These are phyloP conservation scores for Sceloporus undulatus DNA, from an alignment of 2,113 vertebrate species.

Conservation along the genomic window DNA sequence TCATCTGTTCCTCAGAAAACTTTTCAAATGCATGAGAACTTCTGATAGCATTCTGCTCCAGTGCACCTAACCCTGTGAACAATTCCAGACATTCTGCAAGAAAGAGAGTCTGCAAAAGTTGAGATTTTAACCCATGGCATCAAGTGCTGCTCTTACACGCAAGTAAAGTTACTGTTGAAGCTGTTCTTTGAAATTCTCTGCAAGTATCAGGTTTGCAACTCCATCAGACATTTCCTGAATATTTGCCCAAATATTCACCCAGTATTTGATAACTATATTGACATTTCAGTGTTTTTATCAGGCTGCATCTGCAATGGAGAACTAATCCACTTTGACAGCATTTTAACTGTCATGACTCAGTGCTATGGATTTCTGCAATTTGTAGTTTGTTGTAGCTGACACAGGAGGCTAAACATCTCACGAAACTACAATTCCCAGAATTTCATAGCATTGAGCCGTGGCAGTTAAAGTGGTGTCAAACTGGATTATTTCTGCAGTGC, in stretches of 20 bases:
- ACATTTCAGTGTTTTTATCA: neutral
- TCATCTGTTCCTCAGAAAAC: constrained; percentile 84
- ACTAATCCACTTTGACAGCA: no score
- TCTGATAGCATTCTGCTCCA: constrained; percentile 62
- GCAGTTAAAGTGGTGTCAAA: no score
- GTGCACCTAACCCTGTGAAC: constrained; percentile 31
- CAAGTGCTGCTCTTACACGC: neutral
- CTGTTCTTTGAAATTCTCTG: neutral
- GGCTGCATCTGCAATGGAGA: neutral
- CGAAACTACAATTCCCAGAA: no score
- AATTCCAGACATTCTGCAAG: constrained; percentile 37
- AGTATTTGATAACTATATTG: neutral
- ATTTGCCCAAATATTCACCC: neutral
- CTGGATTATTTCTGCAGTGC: no score
- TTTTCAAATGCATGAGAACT: constrained; percentile 64
- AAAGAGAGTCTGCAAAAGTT: constrained; percentile 16
- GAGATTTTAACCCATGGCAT: constrained; percentile 42
- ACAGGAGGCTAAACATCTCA: no score
- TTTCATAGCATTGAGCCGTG: no score
- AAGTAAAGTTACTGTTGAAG: neutral
- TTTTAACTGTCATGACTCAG: no score
- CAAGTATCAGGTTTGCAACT: neutral
- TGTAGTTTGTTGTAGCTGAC: no score
- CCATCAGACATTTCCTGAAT: neutral
- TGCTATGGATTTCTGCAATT: no score